Base-by-base conservation (phyloP, 2,113 vertebrate genomes). In the Tupaia chinensis region DNA sequence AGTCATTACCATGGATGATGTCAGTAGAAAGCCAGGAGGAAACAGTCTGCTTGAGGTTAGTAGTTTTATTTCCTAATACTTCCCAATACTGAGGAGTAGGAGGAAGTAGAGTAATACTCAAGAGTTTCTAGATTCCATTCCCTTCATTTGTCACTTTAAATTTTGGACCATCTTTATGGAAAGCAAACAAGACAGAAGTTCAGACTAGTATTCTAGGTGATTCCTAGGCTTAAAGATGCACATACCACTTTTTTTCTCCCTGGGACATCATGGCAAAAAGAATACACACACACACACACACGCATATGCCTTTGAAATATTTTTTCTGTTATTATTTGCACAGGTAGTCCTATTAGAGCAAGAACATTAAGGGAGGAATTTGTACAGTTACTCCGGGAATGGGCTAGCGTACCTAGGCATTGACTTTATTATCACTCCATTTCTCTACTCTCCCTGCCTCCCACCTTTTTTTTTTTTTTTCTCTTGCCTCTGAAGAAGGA, bases 21-120 rank as follows among this genome's bases (percentile, higher is more conserved):
- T 90, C 66, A 97, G 22, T 65, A 70, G 69, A 91, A 78, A 95
- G 69, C 74, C 54, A 95, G 65, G 68, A 95, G 32, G 79, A 17
- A 95, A 60, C 23, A 91, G 54, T 19, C 82, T 58, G 13, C 15
- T 69, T 85, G 83, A 82, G 53, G 69, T 91, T 82, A 84, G n/a
- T 32, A 88, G 69, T 19, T 27, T 17, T 61, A 34, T 77, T 89
- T 93, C 34, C 20, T 81, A 93, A 84, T 87, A 68, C 8, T 91
- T 27, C 14, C 68, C 70, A 70, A 85, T 96, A 72, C 34, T 63
- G 23, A 19, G 20, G 87, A 72, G 10, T 87, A 66, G 56, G 61
- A 92, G 61, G 54, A 92, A 87, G 19, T 81, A 65, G 1, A 86
- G 12, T 34, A 87, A 93, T 80, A 79, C n/a, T 65, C 70, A 76